phyloP scores from a whole-genome alignment of 1,140 invertebrate genomes.

The Magallana gigas region DNA sequence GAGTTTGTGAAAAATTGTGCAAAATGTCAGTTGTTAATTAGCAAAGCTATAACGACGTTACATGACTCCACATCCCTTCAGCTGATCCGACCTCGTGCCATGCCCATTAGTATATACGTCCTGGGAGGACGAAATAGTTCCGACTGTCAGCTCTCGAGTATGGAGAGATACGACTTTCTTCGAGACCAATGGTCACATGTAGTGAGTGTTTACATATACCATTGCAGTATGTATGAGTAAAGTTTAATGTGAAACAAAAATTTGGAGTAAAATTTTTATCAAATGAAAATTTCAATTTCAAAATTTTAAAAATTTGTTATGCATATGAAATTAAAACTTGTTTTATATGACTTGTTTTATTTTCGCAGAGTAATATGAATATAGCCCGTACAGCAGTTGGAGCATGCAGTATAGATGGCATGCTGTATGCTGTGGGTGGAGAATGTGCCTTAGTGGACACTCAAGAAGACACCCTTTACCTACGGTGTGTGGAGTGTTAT shows the following conservation, averaged over 20 bases:
- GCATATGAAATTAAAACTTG: too few species aligned
- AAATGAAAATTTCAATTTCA: too few species aligned
- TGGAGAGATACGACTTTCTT: conserved; percentile 76
- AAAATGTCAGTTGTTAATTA: conserved; percentile 77
- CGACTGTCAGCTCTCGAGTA: conserved; percentile 75
- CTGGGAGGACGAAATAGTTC: conserved; percentile 77
- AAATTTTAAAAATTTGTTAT: too few species aligned
- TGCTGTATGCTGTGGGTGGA: conserved; percentile 76
- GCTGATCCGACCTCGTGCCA: conserved; percentile 69
- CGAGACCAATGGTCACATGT: conserved; percentile 74
- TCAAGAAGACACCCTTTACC: conserved; percentile 87
- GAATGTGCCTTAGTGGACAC: conserved; percentile 82
- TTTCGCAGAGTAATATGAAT: conserved; percentile 73
- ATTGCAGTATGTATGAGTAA: too few species aligned
- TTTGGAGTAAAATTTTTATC: too few species aligned
- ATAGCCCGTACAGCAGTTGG: conserved; percentile 77
- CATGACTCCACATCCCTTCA: conserved; percentile 69
- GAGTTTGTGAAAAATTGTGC: conserved; percentile 75
- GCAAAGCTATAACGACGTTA: conserved; percentile 72
- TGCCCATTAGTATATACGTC: conserved; percentile 81
- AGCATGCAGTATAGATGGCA: conserved; percentile 70
- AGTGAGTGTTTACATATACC: conserved; percentile 60
- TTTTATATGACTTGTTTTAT: background rate
- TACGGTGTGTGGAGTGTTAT: conserved; percentile 89
- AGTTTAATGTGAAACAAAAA: too few species aligned